phyloP scores from a whole-genome alignment of 1,140 invertebrate species.

The Elymnias hypermnestra region DNA sequence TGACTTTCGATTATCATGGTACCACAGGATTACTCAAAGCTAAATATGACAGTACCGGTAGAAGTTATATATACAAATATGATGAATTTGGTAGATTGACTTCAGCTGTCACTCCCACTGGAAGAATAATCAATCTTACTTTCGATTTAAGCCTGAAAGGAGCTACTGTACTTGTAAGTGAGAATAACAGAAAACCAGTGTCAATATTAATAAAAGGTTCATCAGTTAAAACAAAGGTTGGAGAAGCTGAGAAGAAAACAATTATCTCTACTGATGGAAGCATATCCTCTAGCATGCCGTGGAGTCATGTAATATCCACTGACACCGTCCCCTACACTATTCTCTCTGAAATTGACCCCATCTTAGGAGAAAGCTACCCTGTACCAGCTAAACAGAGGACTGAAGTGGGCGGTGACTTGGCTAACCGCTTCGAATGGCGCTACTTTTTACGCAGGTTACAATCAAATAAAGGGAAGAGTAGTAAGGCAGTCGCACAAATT shows the following conservation, averaged over 20 bases:
- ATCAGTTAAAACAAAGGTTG: conserved; percentile 86
- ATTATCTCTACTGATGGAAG: conserved; percentile 89
- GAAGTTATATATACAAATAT: conserved; percentile 96
- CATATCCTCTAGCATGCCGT: conserved; percentile 86
- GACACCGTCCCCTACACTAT: conserved; percentile 91
- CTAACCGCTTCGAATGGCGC: conserved; percentile 96
- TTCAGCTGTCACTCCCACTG: conserved; percentile 93
- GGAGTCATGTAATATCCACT: conserved; percentile 89
- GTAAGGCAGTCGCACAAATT: conserved; percentile 85
- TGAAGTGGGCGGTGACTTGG: conserved; percentile 91
- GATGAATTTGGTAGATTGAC: conserved; percentile 95
- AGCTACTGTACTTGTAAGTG: conserved; percentile 88
- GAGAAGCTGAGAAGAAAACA: conserved; percentile 88
- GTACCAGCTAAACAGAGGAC: conserved; percentile 92
- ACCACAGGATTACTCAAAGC: conserved; percentile 91
- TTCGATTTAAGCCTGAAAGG: conserved; percentile 93
- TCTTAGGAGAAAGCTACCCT: conserved; percentile 91
- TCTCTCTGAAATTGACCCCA: conserved; percentile 87
- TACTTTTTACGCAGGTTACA: conserved; percentile 88
- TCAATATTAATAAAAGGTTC: conserved; percentile 92
- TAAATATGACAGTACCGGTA: conserved; percentile 91
- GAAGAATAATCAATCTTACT: conserved; percentile 88
- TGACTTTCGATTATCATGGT: conserved; percentile 95
- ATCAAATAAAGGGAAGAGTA: conserved; percentile 78
- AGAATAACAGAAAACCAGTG: conserved; percentile 88